Base-by-base conservation (phyloP, 2,113 vertebrate species). In the Mastomys natalensis region DNA sequence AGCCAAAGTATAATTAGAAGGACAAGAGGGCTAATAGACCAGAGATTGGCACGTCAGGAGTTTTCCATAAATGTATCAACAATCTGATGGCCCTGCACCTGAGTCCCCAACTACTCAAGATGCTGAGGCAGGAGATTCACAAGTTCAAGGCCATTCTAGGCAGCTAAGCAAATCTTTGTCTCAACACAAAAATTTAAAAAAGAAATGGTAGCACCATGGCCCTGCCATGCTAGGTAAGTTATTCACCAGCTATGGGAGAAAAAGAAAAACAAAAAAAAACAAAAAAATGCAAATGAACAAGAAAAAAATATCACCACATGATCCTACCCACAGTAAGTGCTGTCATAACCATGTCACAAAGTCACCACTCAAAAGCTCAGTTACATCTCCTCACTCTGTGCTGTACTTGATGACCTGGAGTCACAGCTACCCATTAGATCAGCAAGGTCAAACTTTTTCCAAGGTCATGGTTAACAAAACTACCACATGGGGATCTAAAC, bases 301-400 rank as follows among this genome's bases (percentile, higher is more conserved):
- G 8, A 34, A 10, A 40, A 40, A 72, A 53, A 16, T 6, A 0
- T 17, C 73, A 22, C 6, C 19, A 5, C 53, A 5, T 1, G 0
- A 10, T 16, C 53, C 37, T 12, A 4, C 72, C 21, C 0, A 22
- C 26, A 1, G 1, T 58, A 0, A n/a, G 1, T 19, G 7, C 21
- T 17, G 16, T 13, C 43, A 4, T 4, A 6, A 19, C 62, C 40
- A 0, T 1, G 29, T 78, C 5, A 6, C 37, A 82, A 29, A n/a
- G 22, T 40, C 85, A 24, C 48, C 1, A 6, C 70, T 37, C 19
- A 13, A 11, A 70, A 53, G 1, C 9, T 29, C 43, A 16, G 0
- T 1, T 5, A n/a, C 3, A 43, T 53, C 45, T 45, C 19, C 58
- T n/a, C 24, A n/a, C 45, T 15, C 1, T 0, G 5, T 22, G 11